Percentiles rank a stretch among this genome's conserved stretches.
Conservation (phyloP, 1,140 invertebrate genomes). For the Nixonia krombeini region DNA sequence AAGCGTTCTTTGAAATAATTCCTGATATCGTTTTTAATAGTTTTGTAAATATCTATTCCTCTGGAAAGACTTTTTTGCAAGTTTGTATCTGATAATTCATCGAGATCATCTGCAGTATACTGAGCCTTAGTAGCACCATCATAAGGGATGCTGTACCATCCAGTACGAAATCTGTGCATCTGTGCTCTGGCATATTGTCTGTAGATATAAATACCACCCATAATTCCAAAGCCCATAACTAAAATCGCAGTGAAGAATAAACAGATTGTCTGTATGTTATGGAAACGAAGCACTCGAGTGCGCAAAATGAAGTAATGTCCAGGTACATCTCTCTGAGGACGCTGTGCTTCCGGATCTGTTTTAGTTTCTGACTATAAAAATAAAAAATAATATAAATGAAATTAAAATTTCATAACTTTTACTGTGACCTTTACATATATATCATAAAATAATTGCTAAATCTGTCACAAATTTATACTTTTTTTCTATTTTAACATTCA, state of each 20-base stretch:
- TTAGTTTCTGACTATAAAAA: conserved; percentile 53
- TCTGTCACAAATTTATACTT: too few relatives aligned
- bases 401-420: too few relatives aligned
- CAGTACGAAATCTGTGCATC: conserved; percentile 74
- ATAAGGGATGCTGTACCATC: conserved; percentile 80
- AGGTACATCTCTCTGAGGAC: conserved; percentile 47
- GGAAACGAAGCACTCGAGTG: conserved; percentile 66
- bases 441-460: too few relatives aligned
- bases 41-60: conserved; percentile 50
- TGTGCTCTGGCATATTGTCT: conserved; percentile 78
- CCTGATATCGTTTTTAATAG: conserved; percentile 35
- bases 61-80: conserved; percentile 56
- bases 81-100: conserved; percentile 57
- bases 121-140: conserved; percentile 62
- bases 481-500: too few relatives aligned
- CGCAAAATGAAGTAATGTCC: conserved; percentile 58
- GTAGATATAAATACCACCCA: conserved; percentile 84
- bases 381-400: too few relatives aligned
- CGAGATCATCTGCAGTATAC: conserved; percentile 58
- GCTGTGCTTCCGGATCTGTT: conserved; percentile 63
- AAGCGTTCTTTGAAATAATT: conserved; percentile 82
- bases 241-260: conserved; percentile 81
- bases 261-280: conserved; percentile 77
- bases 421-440: neutral
- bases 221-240: conserved; percentile 82